Evolutionary conservation across 2,113 vertebrate species (phyloP), one percentile per base, ranked within the genome.

Genomic region (Oryzias curvinotus): DNA sequence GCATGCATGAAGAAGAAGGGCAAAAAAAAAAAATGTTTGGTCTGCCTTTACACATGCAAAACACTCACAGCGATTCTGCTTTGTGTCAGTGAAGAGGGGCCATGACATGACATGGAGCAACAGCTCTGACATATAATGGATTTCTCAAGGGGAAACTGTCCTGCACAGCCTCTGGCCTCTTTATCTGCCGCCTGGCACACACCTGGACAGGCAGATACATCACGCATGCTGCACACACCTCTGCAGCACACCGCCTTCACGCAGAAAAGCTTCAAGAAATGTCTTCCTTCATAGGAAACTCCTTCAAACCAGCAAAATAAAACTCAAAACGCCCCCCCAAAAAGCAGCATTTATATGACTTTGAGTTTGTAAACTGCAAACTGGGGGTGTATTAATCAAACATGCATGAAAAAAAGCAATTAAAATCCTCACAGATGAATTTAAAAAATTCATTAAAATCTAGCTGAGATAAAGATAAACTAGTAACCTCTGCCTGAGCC

Each of bases 331-430:
- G 26, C 8, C 8, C 7, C 7, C 36, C 36, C 3, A 36, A 36
- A 36, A 36, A 36, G 12, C 36, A 36, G 12, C 36, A 36, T 36
- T 36, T 10, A 36, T 12, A 36, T 12, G 12, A 36, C 36, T 36
- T 36, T 36, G 1, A 77, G 71, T 75, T 74, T 16, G 50, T 41
- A 48, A 65, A 66, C 56, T 60, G 46, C 47, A 80, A 72, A 82
- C 14, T 60, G 21, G 49, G 75, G 23, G 62, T 69, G 65, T 49
- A 80, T 83, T 81, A 69, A 87, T 88, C 84, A 85, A 83, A 80
- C 62, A 57, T 5, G 60, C 69, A 65, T 66, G 86, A 87, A 83
- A 84, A 78, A 83, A 85, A 56, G 51, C 43, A 83, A 90, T 88
- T 83, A 84, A 83, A 89, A 71, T 55, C 30, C 47, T 56, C 57